Evolutionary conservation across 2,113 vertebrate genomes (phyloP).

Genomic region (Aptenodytes forsteri): DNA sequence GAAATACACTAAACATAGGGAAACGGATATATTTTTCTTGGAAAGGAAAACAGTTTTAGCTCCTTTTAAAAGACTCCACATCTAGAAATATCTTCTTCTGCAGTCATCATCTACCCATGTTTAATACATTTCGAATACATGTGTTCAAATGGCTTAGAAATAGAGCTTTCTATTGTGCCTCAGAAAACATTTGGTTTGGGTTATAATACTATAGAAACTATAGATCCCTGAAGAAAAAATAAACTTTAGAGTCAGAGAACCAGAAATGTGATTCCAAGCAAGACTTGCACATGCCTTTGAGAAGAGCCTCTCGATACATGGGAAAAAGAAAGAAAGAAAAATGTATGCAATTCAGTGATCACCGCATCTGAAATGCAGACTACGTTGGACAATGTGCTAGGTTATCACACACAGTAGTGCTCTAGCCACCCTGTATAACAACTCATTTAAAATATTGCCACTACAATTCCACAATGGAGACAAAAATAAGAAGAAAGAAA

Average conservation of each 20-base stretch:
- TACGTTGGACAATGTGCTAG: background rate
- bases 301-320: background rate
- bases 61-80: background rate
- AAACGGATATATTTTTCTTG: slow-evolving; percentile 23
- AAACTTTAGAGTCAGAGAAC: background rate
- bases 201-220: background rate
- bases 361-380: background rate
- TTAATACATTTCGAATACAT: background rate
- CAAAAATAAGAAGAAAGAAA: background rate
- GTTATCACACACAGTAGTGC: background rate
- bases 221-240: background rate
- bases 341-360: background rate
- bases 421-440: background rate
- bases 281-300: background rate
- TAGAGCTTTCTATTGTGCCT: background rate
- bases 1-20: background rate
- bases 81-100: background rate
- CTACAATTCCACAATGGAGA: background rate
- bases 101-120: background rate
- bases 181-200: slow-evolving; percentile 16
- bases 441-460: background rate
- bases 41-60: background rate
- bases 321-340: background rate
- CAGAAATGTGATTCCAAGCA: background rate
- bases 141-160: background rate